phyloP scores from a whole-genome alignment of 2,888 invertebrate species.

The Syrphus vitripennis region DNA sequence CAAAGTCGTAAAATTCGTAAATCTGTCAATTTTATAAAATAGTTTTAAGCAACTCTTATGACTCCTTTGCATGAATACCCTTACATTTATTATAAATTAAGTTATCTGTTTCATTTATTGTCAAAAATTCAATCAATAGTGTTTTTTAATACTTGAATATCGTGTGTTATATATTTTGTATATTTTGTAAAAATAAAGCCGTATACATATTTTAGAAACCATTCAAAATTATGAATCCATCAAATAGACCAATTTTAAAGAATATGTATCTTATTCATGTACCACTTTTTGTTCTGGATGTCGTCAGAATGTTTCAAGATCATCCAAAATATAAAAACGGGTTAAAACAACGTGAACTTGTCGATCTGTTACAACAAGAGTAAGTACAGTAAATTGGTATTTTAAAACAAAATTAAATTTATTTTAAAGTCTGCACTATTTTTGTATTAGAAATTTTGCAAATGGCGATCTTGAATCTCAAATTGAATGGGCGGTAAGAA shows the following conservation, averaged over 20 bases:
- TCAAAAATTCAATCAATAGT: background rate
- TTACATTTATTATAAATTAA: background rate
- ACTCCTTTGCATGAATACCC: too few relatives aligned
- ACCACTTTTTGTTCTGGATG: slow-evolving; percentile 78
- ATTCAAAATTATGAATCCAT: slow-evolving; percentile 24
- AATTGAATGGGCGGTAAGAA: slow-evolving; percentile 77
- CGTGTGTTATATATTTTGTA: background rate
- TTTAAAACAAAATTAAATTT: background rate
- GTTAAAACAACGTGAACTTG: slow-evolving; percentile 76
- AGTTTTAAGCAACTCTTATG: too few relatives aligned
- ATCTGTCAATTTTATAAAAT: too few relatives aligned
- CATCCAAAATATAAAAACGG: slow-evolving; percentile 77
- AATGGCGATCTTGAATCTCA: slow-evolving; percentile 79
- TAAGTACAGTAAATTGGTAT: slow-evolving; percentile 72
- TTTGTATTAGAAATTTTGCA: slow-evolving; percentile 75
- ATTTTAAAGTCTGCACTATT: background rate
- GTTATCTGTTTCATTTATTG: background rate
- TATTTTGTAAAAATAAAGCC: background rate
- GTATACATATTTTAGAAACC: background rate
- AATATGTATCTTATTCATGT: slow-evolving; percentile 77
- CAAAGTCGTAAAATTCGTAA: too few relatives aligned
- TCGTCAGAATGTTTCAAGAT: slow-evolving; percentile 78
- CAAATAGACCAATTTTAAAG: slow-evolving; percentile 55
- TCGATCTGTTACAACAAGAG: slow-evolving; percentile 77
- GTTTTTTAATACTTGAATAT: background rate